Percentiles rank a stretch among this genome's conserved stretches.
These are phyloP conservation scores for Bhutanitis thaidina DNA, from an alignment of 2,888 invertebrate species.

Conservation along the genomic window DNA sequence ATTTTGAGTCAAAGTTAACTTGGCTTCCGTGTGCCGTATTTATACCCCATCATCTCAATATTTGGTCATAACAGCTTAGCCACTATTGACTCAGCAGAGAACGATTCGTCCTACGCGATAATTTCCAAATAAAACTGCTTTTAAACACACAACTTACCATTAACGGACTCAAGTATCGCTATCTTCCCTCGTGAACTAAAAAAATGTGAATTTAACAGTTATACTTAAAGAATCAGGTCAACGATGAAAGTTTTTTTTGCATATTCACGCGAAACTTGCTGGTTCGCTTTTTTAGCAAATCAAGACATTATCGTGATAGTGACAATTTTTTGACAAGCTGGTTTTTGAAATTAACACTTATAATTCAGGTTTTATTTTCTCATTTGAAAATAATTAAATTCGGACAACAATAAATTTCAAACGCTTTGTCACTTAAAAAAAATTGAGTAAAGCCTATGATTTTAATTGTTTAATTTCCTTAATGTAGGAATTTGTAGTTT, in stretches of 20 bases:
- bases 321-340: no score
- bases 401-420: no score
- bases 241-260: constrained; percentile 22
- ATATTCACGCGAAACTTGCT: constrained; percentile 8
- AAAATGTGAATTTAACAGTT: constrained; percentile 12
- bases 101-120: constrained; percentile 45
- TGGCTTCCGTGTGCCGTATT: constrained; percentile 25
- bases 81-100: constrained; percentile 50
- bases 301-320: neutral
- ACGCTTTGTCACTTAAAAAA: no score
- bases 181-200: neutral
- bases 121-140: constrained; percentile 24
- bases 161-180: constrained; percentile 5
- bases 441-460: no score
- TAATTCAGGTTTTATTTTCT: no score
- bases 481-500: no score
- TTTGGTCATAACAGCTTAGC: constrained; percentile 52
- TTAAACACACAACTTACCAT: constrained; percentile 14
- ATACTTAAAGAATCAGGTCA: constrained; percentile 14
- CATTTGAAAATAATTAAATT: no score
- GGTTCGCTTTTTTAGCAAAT: constrained; percentile 12
- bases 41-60: constrained; percentile 44
- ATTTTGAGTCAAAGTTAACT: neutral
- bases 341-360: no score
- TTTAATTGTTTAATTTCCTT: no score